Evolutionary conservation across 2,797 vertebrate species (phyloP).

Genomic region (Anolis apletophallus): DNA sequence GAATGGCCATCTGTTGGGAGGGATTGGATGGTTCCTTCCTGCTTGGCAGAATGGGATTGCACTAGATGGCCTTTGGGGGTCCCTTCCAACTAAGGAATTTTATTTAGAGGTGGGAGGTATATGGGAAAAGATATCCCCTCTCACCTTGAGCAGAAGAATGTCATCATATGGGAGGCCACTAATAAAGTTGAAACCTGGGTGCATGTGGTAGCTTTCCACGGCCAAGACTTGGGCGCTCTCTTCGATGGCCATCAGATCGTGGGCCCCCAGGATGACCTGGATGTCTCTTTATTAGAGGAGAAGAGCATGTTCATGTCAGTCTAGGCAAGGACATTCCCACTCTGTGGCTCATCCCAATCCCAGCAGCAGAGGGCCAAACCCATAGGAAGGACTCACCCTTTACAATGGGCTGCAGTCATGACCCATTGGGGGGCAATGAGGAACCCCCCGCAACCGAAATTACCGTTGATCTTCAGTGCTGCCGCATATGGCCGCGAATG

Average conservation of each 20-base stretch:
- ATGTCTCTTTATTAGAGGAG: constrained; percentile 12
- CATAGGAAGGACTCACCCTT: constrained; percentile 7
- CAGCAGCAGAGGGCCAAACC: not conserved
- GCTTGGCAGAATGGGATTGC: too few species aligned
- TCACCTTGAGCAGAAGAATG: constrained; percentile 52
- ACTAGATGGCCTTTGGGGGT: too few species aligned
- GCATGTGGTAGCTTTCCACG: constrained; percentile 2
- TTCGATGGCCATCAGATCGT: constrained; percentile 38
- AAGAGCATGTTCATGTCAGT: not conserved
- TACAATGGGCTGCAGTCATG: constrained; percentile 51
- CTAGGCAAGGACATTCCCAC: too few species aligned
- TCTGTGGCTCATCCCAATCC: too few species aligned
- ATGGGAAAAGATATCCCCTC: not conserved
- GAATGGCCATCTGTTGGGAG: too few species aligned
- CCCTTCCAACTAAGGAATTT: too few species aligned
- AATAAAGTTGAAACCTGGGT: not conserved
- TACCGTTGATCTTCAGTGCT: not conserved
- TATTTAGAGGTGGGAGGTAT: too few species aligned
- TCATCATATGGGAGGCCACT: not conserved
- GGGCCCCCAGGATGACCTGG: constrained; percentile 41
- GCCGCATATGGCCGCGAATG: constrained; percentile 49
- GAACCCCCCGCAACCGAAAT: constrained; percentile 35
- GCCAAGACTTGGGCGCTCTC: constrained; percentile 36
- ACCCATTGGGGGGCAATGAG: constrained; percentile 47
- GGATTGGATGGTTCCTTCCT: too few species aligned